phyloP scores from a whole-genome alignment of 2,888 invertebrate species.

The Pomacea canaliculata region DNA sequence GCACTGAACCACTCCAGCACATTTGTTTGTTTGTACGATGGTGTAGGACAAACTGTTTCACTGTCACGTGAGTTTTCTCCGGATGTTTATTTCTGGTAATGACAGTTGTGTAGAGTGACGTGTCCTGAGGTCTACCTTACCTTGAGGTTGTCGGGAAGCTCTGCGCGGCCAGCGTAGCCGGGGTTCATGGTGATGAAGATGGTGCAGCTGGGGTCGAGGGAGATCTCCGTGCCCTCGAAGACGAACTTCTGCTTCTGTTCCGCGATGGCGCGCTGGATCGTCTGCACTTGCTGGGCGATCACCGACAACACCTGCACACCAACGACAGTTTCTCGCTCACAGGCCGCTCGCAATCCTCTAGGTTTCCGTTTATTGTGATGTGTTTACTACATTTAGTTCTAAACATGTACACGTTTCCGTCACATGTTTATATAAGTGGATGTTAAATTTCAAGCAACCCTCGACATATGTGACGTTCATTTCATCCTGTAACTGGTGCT shows the following conservation, averaged over 20 bases:
- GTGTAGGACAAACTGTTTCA: no score
- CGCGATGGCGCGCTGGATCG: conserved; percentile 68
- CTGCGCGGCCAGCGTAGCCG: conserved; percentile 68
- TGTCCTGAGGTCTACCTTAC: no score
- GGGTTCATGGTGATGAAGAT: conserved; percentile 71
- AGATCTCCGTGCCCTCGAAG: conserved; percentile 68
- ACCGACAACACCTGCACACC: conserved; percentile 65
- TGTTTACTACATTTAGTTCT: neutral
- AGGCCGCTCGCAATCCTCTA: neutral
- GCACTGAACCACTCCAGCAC: no score
- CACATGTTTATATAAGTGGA: no score
- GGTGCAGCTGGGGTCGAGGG: conserved; percentile 68
- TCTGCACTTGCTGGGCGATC: conserved; percentile 70
- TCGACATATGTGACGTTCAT: no score
- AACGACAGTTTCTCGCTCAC: neutral
- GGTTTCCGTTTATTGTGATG: no score
- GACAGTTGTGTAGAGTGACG: no score
- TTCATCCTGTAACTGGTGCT: no score
- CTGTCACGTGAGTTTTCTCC: no score
- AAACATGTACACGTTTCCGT: neutral
- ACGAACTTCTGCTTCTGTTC: conserved; percentile 64
- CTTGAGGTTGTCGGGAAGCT: conserved; percentile 70
- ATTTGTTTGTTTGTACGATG: no score
- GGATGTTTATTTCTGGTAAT: no score
- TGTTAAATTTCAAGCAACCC: no score